Base-by-base conservation (phyloP, 2,888 invertebrate genomes). In the Hypercompe scribonia region DNA sequence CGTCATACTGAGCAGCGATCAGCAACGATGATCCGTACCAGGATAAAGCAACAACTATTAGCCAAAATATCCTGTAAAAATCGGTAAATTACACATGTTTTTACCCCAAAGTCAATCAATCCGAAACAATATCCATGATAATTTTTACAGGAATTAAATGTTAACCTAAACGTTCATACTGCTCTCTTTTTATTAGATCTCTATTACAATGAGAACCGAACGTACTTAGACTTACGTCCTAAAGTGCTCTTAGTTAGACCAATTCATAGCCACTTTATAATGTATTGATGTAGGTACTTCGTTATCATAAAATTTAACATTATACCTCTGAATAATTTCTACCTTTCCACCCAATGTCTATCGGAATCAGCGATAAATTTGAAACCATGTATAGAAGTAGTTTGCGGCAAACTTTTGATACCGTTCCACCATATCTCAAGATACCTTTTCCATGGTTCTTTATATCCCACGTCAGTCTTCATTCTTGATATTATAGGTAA, bases 321-420 rank as follows among this genome's bases (percentile, higher is more conserved):
- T 24, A 46, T 7, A 13, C 46, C 46, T 46, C 8, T 50, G 50
- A 50, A 31, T 39, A n/a, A 28, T 15, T 31, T 36, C 31, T 71
- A 97, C 97, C 96, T 96, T 91, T 97, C 97, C 0, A 95, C 92
- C 97, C 97, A 97, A 88, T 96, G 97, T 72, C 96, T 91, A 65
- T 95, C 95, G n/a, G 92, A 90, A 86, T 97, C 97, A 4, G 96
- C 96, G 71, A 97, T 95, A 85, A 96, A 97, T 83, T 95, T 94
- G 80, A 97, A 96, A 4, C 97, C 97, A 87, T 97, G 97, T 75
- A 97, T 96, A 10, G 96, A 96, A 5, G 96, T 96, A 0, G 93
- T 93, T n/a, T 93, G 88, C 0, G 95, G 95, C 63, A 95, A 86
- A 78, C 92, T 93, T 81, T 94, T 95, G 61, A 95, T 95, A 1